Evolutionary conservation across 1,140 invertebrate species (phyloP).

Genomic region (Meloidogyne exigua): DNA sequence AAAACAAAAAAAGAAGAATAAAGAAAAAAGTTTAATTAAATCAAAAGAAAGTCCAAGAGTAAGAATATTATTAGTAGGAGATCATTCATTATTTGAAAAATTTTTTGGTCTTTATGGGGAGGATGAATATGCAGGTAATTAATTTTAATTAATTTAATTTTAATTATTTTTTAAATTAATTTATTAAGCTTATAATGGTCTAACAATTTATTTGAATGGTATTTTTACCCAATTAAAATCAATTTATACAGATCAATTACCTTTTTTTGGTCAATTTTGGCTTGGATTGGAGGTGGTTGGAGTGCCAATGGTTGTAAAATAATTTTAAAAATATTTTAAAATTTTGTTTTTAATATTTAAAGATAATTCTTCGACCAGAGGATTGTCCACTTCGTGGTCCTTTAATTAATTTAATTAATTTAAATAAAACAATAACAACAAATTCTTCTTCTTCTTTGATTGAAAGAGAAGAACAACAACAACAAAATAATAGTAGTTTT

Average conservation of each 20-base stretch:
- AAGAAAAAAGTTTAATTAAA: too few relatives aligned
- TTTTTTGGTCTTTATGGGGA: conserved; percentile 22
- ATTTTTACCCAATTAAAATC: conserved; percentile 20
- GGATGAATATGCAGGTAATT: conserved; percentile 28
- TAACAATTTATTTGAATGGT: conserved; percentile 24
- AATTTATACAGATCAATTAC: not conserved
- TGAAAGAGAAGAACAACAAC: not conserved
- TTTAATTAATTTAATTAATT: not conserved
- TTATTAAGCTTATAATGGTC: conserved; percentile 25
- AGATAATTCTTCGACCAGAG: conserved; percentile 7
- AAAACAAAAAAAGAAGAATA: conserved; percentile 2
- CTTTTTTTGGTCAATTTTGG: not conserved
- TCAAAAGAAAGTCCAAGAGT: not conserved
- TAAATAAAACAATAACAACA: not conserved
- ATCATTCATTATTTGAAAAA: conserved; percentile 30
- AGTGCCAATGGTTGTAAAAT: conserved; percentile 1
- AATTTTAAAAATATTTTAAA: conserved; percentile 2
- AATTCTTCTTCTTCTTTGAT: not conserved
- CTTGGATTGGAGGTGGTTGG: conserved; percentile 1
- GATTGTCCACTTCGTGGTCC: conserved; percentile 10
- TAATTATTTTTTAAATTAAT: too few relatives aligned
- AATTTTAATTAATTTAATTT: not conserved
- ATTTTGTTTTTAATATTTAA: too few relatives aligned
- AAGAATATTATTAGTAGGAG: conserved; percentile 22
- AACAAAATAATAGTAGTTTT: not conserved